Conservation (phyloP, 2,797 vertebrate species). For the Phalanger gymnotis region DNA sequence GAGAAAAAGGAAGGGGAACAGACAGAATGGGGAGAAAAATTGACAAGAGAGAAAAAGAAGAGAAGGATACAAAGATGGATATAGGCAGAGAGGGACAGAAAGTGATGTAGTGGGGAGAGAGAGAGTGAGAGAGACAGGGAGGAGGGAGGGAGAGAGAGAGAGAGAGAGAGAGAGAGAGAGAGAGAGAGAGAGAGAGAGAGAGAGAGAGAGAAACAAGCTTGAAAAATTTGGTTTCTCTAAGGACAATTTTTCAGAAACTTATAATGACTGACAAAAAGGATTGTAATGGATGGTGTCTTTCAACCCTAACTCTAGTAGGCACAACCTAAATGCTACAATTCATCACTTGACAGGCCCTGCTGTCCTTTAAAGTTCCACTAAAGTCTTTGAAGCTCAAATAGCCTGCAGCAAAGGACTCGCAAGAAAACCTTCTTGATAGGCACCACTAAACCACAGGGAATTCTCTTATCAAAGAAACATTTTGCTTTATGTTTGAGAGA, state of each 20-base stretch:
- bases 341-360: background rate
- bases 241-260: conserved; percentile 1
- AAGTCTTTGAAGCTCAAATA: conserved; percentile 30
- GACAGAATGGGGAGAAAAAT: background rate
- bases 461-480: conserved; percentile 11
- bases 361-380: background rate
- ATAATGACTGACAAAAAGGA: background rate
- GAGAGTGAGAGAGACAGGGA: no score
- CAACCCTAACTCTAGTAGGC: background rate
- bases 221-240: conserved; percentile 19
- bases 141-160: no score
- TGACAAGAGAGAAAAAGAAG: background rate
- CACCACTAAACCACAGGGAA: background rate
- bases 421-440: background rate
- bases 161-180: background rate
- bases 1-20: background rate
- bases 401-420: background rate
- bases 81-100: background rate
- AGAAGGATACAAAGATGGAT: background rate
- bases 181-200: background rate
- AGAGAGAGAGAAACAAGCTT: background rate
- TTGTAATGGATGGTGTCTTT: background rate
- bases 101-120: no score
- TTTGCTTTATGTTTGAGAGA: background rate
- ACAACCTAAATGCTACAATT: conserved; percentile 7